Percentiles rank a stretch among this genome's conserved stretches.
These are phyloP conservation scores for Ericerus pela DNA, from an alignment of 1,140 invertebrate species.

Conservation along the genomic window DNA sequence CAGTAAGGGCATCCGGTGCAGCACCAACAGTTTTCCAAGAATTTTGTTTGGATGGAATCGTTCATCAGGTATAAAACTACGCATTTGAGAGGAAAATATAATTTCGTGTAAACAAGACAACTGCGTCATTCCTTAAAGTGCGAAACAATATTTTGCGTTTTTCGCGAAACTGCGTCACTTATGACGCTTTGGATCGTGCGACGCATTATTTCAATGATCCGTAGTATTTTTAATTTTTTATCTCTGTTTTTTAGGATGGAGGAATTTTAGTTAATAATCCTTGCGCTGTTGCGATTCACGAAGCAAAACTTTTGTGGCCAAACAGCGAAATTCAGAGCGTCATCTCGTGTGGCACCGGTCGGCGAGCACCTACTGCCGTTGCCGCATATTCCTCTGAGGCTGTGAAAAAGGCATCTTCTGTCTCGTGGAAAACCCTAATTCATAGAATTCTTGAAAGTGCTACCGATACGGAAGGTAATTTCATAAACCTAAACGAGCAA, in stretches of 20 bases:
- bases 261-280: slow-evolving; percentile 85
- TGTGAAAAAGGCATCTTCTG: slow-evolving; percentile 28
- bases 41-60: slow-evolving; percentile 52
- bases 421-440: slow-evolving; percentile 66
- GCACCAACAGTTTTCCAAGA: slow-evolving; percentile 88
- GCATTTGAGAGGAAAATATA: no score
- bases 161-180: no score
- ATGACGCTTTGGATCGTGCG: no score
- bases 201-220: background rate
- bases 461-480: slow-evolving; percentile 69
- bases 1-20: slow-evolving; percentile 75
- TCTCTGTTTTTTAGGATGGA: slow-evolving; percentile 43
- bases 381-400: slow-evolving; percentile 22
- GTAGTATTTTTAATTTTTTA: slow-evolving; percentile 10
- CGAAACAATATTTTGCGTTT: no score
- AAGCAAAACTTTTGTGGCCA: slow-evolving; percentile 74
- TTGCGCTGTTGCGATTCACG: slow-evolving; percentile 73
- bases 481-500: background rate
- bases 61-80: slow-evolving; percentile 63
- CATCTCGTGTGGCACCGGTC: slow-evolving; percentile 75
- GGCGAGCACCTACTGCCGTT: slow-evolving; percentile 29
- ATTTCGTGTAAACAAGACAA: background rate
- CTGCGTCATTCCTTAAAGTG: background rate
- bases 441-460: slow-evolving; percentile 74
- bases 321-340: slow-evolving; percentile 63